Conservation (phyloP, 2,113 vertebrate genomes). For the Albula glossodonta region DNA sequence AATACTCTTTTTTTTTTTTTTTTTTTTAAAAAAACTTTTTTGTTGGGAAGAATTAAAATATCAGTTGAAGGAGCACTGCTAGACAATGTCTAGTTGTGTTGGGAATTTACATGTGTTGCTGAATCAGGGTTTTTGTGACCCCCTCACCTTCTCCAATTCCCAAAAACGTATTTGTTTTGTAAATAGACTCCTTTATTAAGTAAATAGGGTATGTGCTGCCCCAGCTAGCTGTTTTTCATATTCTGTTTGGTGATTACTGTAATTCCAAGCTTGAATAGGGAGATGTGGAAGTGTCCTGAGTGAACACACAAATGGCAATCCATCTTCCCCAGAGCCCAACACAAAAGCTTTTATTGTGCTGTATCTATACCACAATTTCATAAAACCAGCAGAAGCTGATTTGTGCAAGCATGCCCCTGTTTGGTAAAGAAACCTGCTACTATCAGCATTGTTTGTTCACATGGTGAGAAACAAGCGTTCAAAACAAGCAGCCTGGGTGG, state of each 20-base stretch:
- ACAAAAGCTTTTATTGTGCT: slow-evolving; percentile 26
- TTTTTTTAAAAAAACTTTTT: no score
- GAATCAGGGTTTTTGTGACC: not conserved
- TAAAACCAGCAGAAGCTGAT: not conserved
- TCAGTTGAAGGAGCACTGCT: not conserved
- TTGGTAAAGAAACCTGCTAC: slow-evolving; percentile 5
- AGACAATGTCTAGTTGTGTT: not conserved
- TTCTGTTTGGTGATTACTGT: not conserved
- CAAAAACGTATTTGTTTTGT: not conserved
- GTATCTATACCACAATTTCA: not conserved
- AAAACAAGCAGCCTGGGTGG: not conserved
- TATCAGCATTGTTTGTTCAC: not conserved
- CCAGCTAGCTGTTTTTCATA: not conserved
- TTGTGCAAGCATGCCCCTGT: not conserved
- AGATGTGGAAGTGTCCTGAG: not conserved
- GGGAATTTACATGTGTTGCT: not conserved
- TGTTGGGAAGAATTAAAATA: not conserved
- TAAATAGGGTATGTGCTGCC: not conserved
- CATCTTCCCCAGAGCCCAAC: not conserved
- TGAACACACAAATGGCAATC: not conserved
- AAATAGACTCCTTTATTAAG: not conserved
- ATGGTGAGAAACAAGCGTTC: not conserved
- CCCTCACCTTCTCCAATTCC: not conserved
- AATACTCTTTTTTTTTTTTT: no score
- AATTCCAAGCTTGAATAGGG: not conserved